Conservation (phyloP, 2,113 vertebrate species). For the Oxyruncus cristatus region DNA sequence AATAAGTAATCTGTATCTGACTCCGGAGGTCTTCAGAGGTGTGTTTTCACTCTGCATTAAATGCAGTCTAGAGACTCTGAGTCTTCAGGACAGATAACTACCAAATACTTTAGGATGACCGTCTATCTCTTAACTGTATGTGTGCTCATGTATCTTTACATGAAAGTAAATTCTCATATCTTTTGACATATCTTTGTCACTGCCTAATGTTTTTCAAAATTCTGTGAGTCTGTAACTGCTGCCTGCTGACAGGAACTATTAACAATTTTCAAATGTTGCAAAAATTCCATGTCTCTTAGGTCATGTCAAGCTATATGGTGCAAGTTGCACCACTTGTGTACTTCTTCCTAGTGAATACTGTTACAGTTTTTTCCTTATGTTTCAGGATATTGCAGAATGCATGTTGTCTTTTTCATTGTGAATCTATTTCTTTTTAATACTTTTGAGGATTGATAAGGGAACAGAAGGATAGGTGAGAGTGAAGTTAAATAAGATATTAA, state of each 20-base stretch:
- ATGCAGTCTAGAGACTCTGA: neutral
- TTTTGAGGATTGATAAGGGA: neutral
- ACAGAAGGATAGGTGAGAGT: neutral
- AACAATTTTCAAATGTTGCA: neutral
- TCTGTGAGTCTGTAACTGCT: neutral
- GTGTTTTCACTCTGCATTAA: neutral
- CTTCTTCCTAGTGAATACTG: neutral
- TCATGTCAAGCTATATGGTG: neutral
- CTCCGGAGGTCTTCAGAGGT: neutral
- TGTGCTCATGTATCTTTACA: neutral
- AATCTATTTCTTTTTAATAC: neutral
- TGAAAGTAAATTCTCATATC: neutral
- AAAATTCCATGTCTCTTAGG: neutral
- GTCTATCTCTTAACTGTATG: neutral
- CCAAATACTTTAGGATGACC: neutral
- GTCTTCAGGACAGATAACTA: neutral
- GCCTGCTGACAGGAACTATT: neutral
- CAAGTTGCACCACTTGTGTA: neutral
- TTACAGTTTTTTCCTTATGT: neutral
- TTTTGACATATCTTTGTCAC: neutral
- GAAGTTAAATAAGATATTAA: neutral
- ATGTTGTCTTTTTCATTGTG: neutral
- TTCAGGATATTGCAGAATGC: neutral
- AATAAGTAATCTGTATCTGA: neutral
- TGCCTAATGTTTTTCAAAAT: neutral